phyloP scores from a whole-genome alignment of 2,113 vertebrate genomes.

The Heterochromis multidens region DNA sequence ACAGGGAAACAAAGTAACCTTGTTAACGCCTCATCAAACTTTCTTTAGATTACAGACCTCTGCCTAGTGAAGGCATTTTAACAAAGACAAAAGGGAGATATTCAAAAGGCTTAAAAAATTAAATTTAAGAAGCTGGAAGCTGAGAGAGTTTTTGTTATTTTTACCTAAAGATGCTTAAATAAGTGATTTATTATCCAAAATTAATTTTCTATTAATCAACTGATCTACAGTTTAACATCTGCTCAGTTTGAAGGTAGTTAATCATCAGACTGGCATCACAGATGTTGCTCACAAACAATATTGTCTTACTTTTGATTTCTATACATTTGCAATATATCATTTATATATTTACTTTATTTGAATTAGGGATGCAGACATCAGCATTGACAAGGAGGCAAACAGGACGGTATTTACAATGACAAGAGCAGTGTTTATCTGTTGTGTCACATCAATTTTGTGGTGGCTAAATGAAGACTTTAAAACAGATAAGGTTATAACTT shows the following conservation, averaged over 20 bases:
- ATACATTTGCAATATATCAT: background rate
- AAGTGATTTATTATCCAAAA: background rate
- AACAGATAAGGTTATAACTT: background rate
- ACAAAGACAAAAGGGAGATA: background rate
- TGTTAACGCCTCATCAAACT: background rate
- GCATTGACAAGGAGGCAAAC: background rate
- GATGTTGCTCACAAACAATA: background rate
- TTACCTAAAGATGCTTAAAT: background rate
- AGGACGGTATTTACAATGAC: background rate
- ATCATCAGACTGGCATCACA: background rate
- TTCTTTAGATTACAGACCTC: background rate
- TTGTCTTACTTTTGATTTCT: background rate
- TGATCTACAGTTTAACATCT: background rate
- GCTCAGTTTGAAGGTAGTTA: background rate
- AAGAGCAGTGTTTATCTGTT: background rate
- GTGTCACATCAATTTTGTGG: background rate
- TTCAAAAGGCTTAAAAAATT: background rate
- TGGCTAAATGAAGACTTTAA: background rate
- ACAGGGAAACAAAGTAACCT: background rate
- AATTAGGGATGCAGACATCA: background rate
- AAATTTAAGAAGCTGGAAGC: background rate
- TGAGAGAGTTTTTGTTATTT: background rate
- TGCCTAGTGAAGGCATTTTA: background rate
- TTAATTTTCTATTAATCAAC: fast-evolving
- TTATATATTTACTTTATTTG: background rate